These are phyloP conservation scores for Drosophila ogumai DNA, from an alignment of 1,140 invertebrate genomes.

Conservation along the genomic window DNA sequence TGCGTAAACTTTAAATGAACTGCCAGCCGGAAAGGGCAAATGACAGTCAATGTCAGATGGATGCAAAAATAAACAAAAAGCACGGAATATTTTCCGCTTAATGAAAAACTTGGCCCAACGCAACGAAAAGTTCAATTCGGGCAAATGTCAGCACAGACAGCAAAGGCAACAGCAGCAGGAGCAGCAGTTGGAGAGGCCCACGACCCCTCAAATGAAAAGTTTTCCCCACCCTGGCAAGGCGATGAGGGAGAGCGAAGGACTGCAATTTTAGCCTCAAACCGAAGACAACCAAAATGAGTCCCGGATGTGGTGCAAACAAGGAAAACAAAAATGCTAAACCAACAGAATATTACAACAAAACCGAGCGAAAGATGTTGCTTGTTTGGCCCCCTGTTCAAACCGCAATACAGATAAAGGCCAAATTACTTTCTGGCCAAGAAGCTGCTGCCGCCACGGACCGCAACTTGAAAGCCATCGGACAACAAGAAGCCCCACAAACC, in stretches of 20 bases:
- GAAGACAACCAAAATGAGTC: conserved; percentile 70
- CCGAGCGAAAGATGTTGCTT: conserved; percentile 31
- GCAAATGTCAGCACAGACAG: conserved; percentile 62
- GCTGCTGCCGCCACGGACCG: conserved; percentile 61
- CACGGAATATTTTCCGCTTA: conserved; percentile 51
- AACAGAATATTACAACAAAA: conserved; percentile 62
- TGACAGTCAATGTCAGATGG: conserved; percentile 62
- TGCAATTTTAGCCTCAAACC: conserved; percentile 51
- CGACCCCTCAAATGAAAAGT: conserved; percentile 41
- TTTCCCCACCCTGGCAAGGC: conserved; percentile 20
- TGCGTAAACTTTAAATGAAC: conserved; percentile 77
- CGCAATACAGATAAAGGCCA: conserved; percentile 81
- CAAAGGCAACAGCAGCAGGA: conserved; percentile 51
- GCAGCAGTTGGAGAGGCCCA: neutral
- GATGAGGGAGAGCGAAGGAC: conserved; percentile 3
- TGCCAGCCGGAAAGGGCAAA: conserved; percentile 59
- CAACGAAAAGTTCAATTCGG: conserved; percentile 58
- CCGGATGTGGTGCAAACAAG: conserved; percentile 67
- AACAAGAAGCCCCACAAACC: conserved; percentile 47
- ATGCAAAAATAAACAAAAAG: conserved; percentile 49
- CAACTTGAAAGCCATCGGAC: conserved; percentile 72
- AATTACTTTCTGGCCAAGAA: conserved; percentile 82
- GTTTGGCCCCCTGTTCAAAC: conserved; percentile 65
- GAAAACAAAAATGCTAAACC: conserved; percentile 65
- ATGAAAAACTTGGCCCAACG: conserved; percentile 71